Evolutionary conservation across 2,797 vertebrate species (phyloP), one percentile per base, ranked within the genome.

Genomic region (Nasua narica): DNA sequence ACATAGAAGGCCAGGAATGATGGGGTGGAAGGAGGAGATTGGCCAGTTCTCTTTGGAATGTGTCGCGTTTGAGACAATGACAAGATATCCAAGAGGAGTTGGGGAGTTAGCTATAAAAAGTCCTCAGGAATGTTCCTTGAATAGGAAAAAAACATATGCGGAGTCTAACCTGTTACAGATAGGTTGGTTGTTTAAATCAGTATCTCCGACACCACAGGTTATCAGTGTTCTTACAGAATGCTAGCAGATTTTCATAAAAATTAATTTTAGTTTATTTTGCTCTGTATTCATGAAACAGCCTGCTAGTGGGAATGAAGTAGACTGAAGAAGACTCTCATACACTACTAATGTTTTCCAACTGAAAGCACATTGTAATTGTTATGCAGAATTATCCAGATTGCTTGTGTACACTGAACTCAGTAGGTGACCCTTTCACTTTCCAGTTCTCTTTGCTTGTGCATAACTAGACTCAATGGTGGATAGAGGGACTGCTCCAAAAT

Each of bases 281-380:
- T 78, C 54, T 65, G 13, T 92, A 84, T 72, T 92, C 60, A 85
- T 56, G 74, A 82, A 94, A 83, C 37, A 67, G 48, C 56, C 40
- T 15, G 40, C 70, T 43, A 43, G 58, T 65, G 48, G 52, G 86
- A 67, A 40, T 56, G 65, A 70, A 69, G 78, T 82, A 35, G 50
- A 60, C 52, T 86, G 58, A 89, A 69, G 81, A 52, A 91, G 23
- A 82, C 65, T 87, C 40, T 82, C 46, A 21, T 19, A n/a, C 14
- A 32, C 94, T 50, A 48, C 84, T 88, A 37, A 40, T 40, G 76
- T 82, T 96, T 87, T 94, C 76, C 82, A 72, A 79, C n/a, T 56
- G 91, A 85, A 96, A 95, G 83, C 79, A 72, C 93, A 43, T 79
- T 37, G n/a, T 90, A 90, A 97, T 93, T 94, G 87, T 97, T 90